Base-by-base conservation (phyloP, 2,888 invertebrate genomes). In the Phaonia tiefii region DNA sequence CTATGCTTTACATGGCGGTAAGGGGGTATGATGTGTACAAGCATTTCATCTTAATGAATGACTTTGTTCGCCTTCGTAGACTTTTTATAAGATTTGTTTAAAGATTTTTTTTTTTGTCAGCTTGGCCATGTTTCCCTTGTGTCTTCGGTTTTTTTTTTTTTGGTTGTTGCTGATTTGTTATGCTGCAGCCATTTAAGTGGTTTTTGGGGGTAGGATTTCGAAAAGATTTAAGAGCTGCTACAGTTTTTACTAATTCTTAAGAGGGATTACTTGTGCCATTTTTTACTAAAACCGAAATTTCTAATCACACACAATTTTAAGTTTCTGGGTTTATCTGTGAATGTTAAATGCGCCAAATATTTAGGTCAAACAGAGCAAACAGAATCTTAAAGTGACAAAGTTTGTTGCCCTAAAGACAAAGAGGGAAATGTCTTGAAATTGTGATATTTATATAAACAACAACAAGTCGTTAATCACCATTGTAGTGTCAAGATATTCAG, bases 1-100 rank as follows among this genome's bases (percentile, higher is more conserved):
- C 39, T 63, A 39, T 13, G n/a, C 7, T 22, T 42, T 42, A 13
- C 10, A 22, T 42, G 10, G n/a, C n/a, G n/a, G 15, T 39, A 25
- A 20, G 4, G 22, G 11, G 4, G 11, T 13, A 11, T 54, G 54
- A 54, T 54, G 13, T 54, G 54, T 25, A n/a, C n/a, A n/a, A n/a
- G n/a, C n/a, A 25, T 13, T 54, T 39, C 37, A 42, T 63, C 22
- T 10, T 60, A 63, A 63, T 63, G 63, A 63, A 63, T 63, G 63
- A 37, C 63, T 63, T 17, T 22, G 63, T 63, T 42, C 42, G 63
- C 22, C 22, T 63, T 63, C 63, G 39, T 63, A 63, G 63, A 63
- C 63, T 39, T 42, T 63, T 63, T 42, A 13, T n/a, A 63, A 20
- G 63, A 42, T 22, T 42, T 63, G 20, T n/a, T 42, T 42, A 13